Evolutionary conservation across 1,140 invertebrate species (phyloP).

Genomic region (Scaptomyza graminum): DNA sequence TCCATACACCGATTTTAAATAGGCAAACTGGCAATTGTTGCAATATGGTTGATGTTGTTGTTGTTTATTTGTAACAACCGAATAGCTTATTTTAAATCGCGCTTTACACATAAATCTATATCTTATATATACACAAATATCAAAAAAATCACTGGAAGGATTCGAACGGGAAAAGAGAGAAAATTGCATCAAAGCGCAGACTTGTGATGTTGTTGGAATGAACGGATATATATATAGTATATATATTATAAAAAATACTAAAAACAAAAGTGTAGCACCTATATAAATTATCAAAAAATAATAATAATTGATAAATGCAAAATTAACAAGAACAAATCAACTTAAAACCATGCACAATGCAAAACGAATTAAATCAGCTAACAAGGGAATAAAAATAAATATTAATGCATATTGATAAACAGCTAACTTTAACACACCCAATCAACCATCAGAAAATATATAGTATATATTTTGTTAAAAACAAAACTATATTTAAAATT

Average conservation of each 20-base stretch:
- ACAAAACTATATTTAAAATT: conserved; percentile 41
- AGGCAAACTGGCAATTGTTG: conserved; percentile 29
- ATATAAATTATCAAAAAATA: conserved; percentile 43
- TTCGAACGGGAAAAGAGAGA: conserved; percentile 6
- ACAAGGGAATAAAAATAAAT: conserved; percentile 30
- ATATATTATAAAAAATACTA: conserved; percentile 41
- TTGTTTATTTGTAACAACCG: conserved; percentile 48
- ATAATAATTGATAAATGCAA: conserved; percentile 35
- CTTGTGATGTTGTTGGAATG: conserved; percentile 73
- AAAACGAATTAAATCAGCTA: conserved; percentile 21
- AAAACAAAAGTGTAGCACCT: conserved; percentile 50
- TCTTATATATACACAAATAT: conserved; percentile 25
- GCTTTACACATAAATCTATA: conserved; percentile 30
- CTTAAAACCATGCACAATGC: conserved; percentile 24
- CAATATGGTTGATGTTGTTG: not conserved
- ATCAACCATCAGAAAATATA: conserved; percentile 6
- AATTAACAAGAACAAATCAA: conserved; percentile 23
- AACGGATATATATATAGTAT: conserved; percentile 19
- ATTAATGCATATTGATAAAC: conserved; percentile 1
- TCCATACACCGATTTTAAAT: conserved; percentile 70
- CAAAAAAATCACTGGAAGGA: conserved; percentile 10
- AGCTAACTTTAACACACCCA: not conserved
- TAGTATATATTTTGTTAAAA: conserved; percentile 65
- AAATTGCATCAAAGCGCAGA: conserved; percentile 70
- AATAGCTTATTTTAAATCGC: conserved; percentile 10